phyloP scores from a whole-genome alignment of 2,113 vertebrate genomes.

The Chascanopsetta lugubris region DNA sequence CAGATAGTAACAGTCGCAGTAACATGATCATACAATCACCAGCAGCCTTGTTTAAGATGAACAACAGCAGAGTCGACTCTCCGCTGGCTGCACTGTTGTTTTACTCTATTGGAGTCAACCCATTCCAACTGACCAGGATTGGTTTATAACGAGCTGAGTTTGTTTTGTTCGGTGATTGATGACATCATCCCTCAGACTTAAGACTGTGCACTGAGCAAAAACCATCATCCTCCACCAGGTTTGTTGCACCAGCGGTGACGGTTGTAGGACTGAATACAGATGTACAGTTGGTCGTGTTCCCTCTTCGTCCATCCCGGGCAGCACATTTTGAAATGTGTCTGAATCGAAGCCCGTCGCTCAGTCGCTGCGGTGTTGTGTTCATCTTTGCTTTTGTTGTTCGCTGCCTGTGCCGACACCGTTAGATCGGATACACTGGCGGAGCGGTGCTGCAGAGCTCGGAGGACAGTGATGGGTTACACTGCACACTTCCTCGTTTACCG shows the following conservation, averaged over 20 bases:
- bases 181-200: constrained; percentile 36
- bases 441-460: constrained; percentile 57
- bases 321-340: constrained; percentile 18
- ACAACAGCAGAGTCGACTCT: no score
- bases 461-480: constrained; percentile 66
- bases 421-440: constrained; percentile 33
- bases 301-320: constrained; percentile 15
- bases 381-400: constrained; percentile 42
- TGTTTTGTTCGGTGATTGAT: constrained; percentile 43
- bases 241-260: constrained; percentile 30
- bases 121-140: constrained; percentile 15
- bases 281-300: constrained; percentile 12
- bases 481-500: constrained; percentile 63
- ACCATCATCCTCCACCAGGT: constrained; percentile 13
- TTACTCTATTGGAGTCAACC: constrained; percentile 7
- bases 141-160: constrained; percentile 24
- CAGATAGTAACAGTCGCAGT: no score
- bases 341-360: constrained; percentile 25
- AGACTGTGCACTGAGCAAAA: constrained; percentile 25
- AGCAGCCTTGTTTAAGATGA: no score
- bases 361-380: constrained; percentile 31
- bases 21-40: no score
- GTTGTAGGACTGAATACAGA: constrained; percentile 29
- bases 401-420: constrained; percentile 28
- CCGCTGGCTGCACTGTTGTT: no score